Conservation (phyloP, 2,113 vertebrate species). For the Emydocephalus ijimae region DNA sequence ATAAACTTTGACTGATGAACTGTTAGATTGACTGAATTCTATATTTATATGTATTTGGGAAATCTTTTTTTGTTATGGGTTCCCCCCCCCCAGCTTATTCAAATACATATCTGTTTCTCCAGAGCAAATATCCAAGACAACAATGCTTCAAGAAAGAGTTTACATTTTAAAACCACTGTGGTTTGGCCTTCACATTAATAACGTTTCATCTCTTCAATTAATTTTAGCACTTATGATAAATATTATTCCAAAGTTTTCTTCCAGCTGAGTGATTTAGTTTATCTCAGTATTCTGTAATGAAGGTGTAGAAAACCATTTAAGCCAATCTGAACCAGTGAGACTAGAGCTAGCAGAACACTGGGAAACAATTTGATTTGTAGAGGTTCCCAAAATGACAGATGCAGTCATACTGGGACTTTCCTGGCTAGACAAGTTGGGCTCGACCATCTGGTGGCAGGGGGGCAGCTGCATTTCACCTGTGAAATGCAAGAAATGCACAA, state of each 20-base stretch:
- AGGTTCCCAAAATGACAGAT: too few relatives aligned
- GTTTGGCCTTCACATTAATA: not conserved
- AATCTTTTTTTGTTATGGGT: not conserved
- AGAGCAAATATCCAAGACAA: not conserved
- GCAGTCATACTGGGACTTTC: too few relatives aligned
- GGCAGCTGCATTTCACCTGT: too few relatives aligned
- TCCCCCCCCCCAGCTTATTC: not conserved
- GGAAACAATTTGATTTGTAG: too few relatives aligned
- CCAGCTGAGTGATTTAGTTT: not conserved
- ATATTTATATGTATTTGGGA: not conserved
- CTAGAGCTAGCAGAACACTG: too few relatives aligned
- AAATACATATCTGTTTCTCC: constrained; percentile 19
- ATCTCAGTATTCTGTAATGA: not conserved
- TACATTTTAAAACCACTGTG: not conserved
- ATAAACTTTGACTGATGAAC: not conserved
- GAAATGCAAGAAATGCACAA: too few relatives aligned
- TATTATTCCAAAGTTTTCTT: not conserved
- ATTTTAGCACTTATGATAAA: not conserved
- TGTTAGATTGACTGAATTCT: not conserved
- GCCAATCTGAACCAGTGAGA: too few relatives aligned
- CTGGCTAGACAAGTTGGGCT: too few relatives aligned
- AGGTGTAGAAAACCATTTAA: not conserved
- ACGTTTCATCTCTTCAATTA: not conserved
- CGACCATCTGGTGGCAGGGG: too few relatives aligned
- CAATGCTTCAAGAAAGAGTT: constrained; percentile 15